Evolutionary conservation across 1,140 invertebrate species (phyloP).

Genomic region (Dendroctonus ponderosae): DNA sequence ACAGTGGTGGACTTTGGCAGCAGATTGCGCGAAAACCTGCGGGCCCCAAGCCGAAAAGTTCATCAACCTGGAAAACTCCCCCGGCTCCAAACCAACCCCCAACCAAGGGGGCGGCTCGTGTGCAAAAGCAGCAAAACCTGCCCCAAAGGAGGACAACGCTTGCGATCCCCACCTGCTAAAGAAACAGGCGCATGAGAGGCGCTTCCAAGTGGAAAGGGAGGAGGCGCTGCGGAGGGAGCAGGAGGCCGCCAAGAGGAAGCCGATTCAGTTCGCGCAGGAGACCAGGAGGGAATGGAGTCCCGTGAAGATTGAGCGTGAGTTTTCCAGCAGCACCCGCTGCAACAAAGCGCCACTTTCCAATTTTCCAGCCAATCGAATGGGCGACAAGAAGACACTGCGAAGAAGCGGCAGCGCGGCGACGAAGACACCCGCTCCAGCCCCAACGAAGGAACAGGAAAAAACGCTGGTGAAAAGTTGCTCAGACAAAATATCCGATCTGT

Average conservation of each 20-base stretch:
- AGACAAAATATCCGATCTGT: constrained; percentile 21
- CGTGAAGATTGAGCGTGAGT: constrained; percentile 21
- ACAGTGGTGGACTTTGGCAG: too few relatives aligned
- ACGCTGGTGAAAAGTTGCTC: constrained; percentile 15
- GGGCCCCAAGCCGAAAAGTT: not conserved
- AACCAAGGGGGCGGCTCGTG: not conserved
- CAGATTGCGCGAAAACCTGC: not conserved
- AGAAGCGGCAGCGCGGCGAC: not conserved
- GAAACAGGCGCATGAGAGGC: constrained; percentile 8
- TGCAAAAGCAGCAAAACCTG: constrained; percentile 2
- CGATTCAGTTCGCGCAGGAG: constrained; percentile 2
- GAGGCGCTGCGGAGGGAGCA: not conserved
- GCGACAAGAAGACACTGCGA: constrained; percentile 8
- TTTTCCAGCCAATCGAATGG: constrained; percentile 14
- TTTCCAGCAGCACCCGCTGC: not conserved
- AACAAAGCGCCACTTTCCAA: not conserved
- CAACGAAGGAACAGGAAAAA: constrained; percentile 6
- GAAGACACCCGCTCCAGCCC: not conserved
- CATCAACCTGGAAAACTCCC: not conserved
- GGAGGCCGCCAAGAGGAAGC: constrained; percentile 1
- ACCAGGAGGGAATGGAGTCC: constrained; percentile 8
- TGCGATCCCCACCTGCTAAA: not conserved
- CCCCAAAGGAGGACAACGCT: not conserved
- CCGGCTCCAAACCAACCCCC: not conserved
- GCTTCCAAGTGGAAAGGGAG: not conserved